These are phyloP conservation scores for Globodera rostochiensis DNA, from an alignment of 1,140 invertebrate genomes.

Conservation along the genomic window DNA sequence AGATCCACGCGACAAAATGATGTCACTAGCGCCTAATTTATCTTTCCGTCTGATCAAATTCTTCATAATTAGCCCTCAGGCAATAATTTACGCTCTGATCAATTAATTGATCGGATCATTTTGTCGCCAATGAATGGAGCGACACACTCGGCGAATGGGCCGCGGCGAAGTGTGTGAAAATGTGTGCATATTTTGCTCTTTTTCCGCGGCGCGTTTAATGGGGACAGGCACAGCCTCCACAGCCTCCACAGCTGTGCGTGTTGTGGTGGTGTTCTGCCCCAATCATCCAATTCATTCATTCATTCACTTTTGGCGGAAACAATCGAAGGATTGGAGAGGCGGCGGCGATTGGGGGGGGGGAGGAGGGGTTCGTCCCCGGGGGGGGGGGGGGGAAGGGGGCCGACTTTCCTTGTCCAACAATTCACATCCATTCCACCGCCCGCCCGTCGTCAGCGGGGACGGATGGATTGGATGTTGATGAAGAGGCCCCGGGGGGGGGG, in stretches of 20 bases:
- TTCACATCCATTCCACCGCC: background rate
- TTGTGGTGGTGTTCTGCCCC: background rate
- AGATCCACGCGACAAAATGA: no score
- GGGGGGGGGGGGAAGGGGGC: no score
- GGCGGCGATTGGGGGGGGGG: background rate
- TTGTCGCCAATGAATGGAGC: no score
- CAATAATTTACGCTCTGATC: no score
- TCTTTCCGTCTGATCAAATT: no score
- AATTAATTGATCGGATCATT: no score
- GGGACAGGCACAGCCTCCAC: background rate
- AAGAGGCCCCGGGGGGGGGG: no score
- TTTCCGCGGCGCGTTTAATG: background rate
- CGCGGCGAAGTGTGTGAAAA: background rate
- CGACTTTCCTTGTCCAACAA: background rate
- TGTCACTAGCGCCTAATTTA: no score
- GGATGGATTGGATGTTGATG: no score
- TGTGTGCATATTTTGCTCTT: background rate
- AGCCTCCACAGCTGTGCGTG: background rate
- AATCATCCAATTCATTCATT: background rate
- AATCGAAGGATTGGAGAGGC: background rate
- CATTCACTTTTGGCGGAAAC: constrained; percentile 2
- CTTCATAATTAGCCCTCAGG: no score
- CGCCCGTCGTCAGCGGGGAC: background rate
- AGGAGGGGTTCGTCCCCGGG: background rate
- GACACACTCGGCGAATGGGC: no score